phyloP scores from a whole-genome alignment of 2,888 invertebrate genomes.

The Netelia virgata region DNA sequence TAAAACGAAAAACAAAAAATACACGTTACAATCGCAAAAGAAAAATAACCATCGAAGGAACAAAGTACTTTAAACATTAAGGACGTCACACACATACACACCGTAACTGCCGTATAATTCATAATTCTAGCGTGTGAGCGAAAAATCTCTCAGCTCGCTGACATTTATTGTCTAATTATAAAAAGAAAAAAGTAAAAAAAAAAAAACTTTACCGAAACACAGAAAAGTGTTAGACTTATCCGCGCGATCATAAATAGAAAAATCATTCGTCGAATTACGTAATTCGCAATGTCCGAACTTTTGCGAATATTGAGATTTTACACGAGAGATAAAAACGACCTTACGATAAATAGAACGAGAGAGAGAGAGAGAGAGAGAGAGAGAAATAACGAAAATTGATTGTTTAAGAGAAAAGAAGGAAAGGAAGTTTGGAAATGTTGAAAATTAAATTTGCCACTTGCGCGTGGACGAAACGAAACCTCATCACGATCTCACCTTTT shows the following conservation, averaged over 20 bases:
- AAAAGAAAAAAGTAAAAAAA: slow-evolving; percentile 24
- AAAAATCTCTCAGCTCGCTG: slow-evolving; percentile 36
- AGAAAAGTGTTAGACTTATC: slow-evolving; percentile 47
- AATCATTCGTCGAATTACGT: neutral
- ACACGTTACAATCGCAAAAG: slow-evolving; percentile 27
- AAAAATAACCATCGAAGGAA: slow-evolving; percentile 48
- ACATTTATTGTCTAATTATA: slow-evolving; percentile 36
- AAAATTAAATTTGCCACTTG: slow-evolving; percentile 23
- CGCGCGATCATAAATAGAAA: slow-evolving; percentile 31
- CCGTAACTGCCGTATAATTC: slow-evolving; percentile 61
- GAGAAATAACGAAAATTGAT: neutral
- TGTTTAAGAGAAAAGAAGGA: neutral
- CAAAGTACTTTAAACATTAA: slow-evolving; percentile 57
- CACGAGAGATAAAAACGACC: no score
- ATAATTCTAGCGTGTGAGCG: slow-evolving; percentile 34
- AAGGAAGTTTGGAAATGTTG: neutral
- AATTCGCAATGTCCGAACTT: slow-evolving; percentile 25
- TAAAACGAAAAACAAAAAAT: slow-evolving; percentile 7
- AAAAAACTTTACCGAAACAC: neutral
- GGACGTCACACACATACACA: slow-evolving; percentile 17
- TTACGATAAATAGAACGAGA: no score
- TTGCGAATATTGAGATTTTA: slow-evolving; percentile 8
- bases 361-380: no score
- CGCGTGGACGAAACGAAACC: slow-evolving; percentile 4
- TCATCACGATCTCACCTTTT: neutral